Percentiles rank a stretch among this genome's conserved stretches.
Conservation (phyloP, 2,113 vertebrate species). For the Vidua macroura region DNA sequence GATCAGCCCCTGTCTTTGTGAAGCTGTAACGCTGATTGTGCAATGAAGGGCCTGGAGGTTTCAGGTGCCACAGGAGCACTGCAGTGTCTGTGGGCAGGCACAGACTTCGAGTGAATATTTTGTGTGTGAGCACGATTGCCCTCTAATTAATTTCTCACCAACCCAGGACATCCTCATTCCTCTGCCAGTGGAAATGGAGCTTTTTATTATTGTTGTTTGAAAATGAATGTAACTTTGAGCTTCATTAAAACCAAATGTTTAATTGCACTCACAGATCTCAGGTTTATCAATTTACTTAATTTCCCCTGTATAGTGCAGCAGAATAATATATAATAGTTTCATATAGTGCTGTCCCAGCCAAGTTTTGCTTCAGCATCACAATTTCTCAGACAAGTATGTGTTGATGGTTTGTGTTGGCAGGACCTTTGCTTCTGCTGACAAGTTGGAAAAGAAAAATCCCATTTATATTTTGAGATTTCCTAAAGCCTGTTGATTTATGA, state of each 20-base stretch:
- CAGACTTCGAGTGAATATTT: not conserved
- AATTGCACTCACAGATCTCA: slow-evolving; percentile 39
- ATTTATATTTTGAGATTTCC: slow-evolving; percentile 70
- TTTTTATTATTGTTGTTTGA: slow-evolving; percentile 23
- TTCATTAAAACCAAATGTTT: slow-evolving; percentile 67
- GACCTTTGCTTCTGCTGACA: slow-evolving; percentile 63
- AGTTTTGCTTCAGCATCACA: slow-evolving; percentile 55
- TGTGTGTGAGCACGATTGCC: not conserved
- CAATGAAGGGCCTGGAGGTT: not conserved
- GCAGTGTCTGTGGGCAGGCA: not conserved
- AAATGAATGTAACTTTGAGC: not conserved
- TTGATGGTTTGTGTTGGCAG: slow-evolving; percentile 69
- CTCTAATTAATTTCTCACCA: not conserved
- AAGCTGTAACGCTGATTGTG: not conserved
- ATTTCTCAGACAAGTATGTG: slow-evolving; percentile 60
- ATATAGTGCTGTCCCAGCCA: slow-evolving; percentile 19
- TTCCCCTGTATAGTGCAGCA: not conserved
- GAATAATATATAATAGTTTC: slow-evolving; percentile 53
- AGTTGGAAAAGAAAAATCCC: slow-evolving; percentile 65
- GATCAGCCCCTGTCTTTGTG: not conserved
- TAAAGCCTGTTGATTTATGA: slow-evolving; percentile 63
- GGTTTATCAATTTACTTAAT: slow-evolving; percentile 55
- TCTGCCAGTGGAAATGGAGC: not conserved
- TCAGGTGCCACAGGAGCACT: not conserved
- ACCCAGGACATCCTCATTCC: not conserved